phyloP scores from a whole-genome alignment of 2,113 vertebrate genomes.

The Miniopterus natalensis region DNA sequence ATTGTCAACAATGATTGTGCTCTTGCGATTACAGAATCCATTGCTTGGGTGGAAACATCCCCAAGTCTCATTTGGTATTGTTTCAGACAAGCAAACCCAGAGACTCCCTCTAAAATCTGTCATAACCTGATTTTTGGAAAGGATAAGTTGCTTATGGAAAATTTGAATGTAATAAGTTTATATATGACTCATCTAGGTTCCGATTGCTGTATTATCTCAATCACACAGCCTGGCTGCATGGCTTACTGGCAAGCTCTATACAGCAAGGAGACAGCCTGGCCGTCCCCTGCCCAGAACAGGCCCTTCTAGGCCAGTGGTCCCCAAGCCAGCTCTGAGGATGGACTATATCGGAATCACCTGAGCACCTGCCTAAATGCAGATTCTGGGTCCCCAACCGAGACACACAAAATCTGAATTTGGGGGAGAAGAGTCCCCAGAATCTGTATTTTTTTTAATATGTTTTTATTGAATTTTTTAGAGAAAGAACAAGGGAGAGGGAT shows the following conservation, averaged over 20 bases:
- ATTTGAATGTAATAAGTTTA: conserved; percentile 62
- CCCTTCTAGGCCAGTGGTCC: neutral
- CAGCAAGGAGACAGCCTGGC: neutral
- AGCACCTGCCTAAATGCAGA: neutral
- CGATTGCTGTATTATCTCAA: neutral
- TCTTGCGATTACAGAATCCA: neutral
- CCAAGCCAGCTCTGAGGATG: neutral
- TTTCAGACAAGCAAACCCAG: conserved; percentile 51
- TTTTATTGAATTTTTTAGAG: too few species aligned
- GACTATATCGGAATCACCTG: neutral
- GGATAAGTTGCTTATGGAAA: conserved; percentile 69
- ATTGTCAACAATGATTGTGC: neutral
- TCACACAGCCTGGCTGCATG: neutral
- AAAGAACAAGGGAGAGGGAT: too few species aligned
- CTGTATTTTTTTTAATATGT: too few species aligned
- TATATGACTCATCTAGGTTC: conserved; percentile 56
- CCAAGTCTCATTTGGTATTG: neutral
- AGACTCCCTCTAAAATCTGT: conserved; percentile 51
- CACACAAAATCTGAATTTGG: neutral
- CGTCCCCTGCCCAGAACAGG: neutral
- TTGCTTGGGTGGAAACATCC: neutral
- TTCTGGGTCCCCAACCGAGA: neutral
- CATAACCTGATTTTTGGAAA: conserved; percentile 65
- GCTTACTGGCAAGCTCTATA: conserved; percentile 39
- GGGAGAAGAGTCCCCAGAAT: neutral